Evolutionary conservation across 2,888 invertebrate species (phyloP), one percentile per base, ranked within the genome.

Genomic region (Lithophane leautieri): DNA sequence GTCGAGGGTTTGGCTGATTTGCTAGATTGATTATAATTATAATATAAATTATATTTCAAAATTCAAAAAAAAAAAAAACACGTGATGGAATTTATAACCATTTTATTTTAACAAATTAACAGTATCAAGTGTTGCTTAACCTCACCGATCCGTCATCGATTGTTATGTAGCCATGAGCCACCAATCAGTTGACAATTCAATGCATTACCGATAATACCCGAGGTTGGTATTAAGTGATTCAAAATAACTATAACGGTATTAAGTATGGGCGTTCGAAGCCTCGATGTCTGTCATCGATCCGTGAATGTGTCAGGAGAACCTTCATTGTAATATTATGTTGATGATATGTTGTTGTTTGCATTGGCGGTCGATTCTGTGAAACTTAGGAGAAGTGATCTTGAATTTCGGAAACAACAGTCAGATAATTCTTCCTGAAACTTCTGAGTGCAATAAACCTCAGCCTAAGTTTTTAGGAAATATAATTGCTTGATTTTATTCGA

Each of bases 241-340:
- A 25, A 40, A 58, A 52, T 79, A 62, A 50, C 50, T 19, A 56
- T 68, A 68, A 68, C 25, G 52, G 50, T 52, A 54, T 60, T 81
- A 42, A 61, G 65, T 56, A 66, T 61, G 44, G 50, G 50, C 14
- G 73, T 25, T 50, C 9, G 50, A 76, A 56, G 34, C 34, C 65
- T 76, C 50, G 61, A 42, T 50, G 34, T 69, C 42, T 50, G 22
- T 12, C 74, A 79, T 79, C 66, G 82, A 66, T 70, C 66, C 52
- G 16, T 6, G 56, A 60, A 81, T 60, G 67, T 76, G 81, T 76
- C 82, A 75, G 19, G 22, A n/a, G 25, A 69, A 73, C 40, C 22
- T 62, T 42, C 34, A 16, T 9, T 58, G 56, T 73, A 54, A 16
- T 50, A 19, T 19, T 50, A 28, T 34, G 22, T 62, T 72, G 61